Percentiles rank a stretch among this genome's conserved stretches.
phyloP scores from a whole-genome alignment of 2,113 vertebrate genomes.

The Paramisgurnus dabryanus region DNA sequence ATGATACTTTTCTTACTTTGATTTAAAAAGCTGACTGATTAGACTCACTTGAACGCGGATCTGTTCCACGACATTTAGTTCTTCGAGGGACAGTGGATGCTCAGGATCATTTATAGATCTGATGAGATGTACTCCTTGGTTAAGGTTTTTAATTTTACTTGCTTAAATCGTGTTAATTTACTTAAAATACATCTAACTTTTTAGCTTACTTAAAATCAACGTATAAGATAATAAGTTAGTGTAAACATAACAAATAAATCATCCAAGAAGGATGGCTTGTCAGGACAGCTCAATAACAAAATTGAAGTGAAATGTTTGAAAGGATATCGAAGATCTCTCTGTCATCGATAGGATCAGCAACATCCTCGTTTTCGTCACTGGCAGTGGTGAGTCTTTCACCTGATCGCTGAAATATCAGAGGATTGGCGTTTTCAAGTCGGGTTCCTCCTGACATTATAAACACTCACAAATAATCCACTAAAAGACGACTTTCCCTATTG shows the following conservation, averaged over 20 bases:
- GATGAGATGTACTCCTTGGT: slow-evolving; percentile 84
- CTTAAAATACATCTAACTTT: no score
- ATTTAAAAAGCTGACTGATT: background rate
- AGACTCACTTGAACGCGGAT: slow-evolving; percentile 81
- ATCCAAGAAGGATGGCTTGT: background rate
- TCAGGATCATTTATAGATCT: slow-evolving; percentile 93
- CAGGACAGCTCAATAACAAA: background rate
- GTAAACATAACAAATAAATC: background rate
- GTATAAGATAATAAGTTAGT: background rate
- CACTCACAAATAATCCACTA: background rate
- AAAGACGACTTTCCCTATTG: background rate
- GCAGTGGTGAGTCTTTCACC: slow-evolving; percentile 78
- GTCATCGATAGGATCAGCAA: slow-evolving; percentile 79
- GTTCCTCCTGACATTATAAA: slow-evolving; percentile 55
- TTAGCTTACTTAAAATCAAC: no score
- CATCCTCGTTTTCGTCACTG: slow-evolving; percentile 79
- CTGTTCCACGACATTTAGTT: slow-evolving; percentile 93
- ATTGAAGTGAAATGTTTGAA: background rate
- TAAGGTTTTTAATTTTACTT: slow-evolving; percentile 68
- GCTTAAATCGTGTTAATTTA: no score
- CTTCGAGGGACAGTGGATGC: slow-evolving; percentile 92
- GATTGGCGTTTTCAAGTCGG: slow-evolving; percentile 82
- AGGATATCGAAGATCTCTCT: slow-evolving; percentile 88
- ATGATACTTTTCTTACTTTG: no score
- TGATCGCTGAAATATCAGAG: slow-evolving; percentile 79